These are phyloP conservation scores for Rhizoglyphus robini DNA, from an alignment of 1,140 invertebrate genomes.

Conservation along the genomic window DNA sequence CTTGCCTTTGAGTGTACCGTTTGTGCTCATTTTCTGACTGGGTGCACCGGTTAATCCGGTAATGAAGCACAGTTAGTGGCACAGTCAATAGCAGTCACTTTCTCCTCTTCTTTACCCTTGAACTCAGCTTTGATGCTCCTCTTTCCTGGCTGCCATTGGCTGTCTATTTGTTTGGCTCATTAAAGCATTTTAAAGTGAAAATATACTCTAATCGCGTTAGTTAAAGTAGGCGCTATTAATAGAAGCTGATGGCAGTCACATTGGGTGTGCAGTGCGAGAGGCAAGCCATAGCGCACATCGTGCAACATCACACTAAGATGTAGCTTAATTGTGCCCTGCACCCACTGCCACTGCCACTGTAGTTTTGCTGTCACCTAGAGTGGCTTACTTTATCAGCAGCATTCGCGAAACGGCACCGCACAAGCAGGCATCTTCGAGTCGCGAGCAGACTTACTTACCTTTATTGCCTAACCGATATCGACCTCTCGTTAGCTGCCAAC, in stretches of 20 bases:
- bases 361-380: conserved; percentile 4
- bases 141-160: not conserved
- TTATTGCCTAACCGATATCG: conserved; percentile 11
- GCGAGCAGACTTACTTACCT: not conserved
- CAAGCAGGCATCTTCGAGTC: not conserved
- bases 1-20: too few relatives aligned
- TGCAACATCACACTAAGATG: not conserved
- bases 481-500: not conserved
- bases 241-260: not conserved
- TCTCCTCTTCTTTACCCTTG: not conserved
- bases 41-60: too few relatives aligned
- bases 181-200: conserved; percentile 1
- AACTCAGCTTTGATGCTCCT: not conserved
- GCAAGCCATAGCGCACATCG: not conserved
- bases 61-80: too few relatives aligned
- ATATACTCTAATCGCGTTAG: conserved; percentile 3
- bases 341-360: not conserved
- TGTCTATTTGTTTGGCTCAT: conserved; percentile 6
- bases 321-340: not conserved
- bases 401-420: not conserved
- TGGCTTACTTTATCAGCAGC: not conserved
- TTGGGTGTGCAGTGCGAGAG: not conserved
- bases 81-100: too few relatives aligned
- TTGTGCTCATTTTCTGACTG: too few relatives aligned
- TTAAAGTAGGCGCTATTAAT: conserved; percentile 10